Evolutionary conservation across 2,888 invertebrate genomes (phyloP).

Genomic region (Luperina testacea): DNA sequence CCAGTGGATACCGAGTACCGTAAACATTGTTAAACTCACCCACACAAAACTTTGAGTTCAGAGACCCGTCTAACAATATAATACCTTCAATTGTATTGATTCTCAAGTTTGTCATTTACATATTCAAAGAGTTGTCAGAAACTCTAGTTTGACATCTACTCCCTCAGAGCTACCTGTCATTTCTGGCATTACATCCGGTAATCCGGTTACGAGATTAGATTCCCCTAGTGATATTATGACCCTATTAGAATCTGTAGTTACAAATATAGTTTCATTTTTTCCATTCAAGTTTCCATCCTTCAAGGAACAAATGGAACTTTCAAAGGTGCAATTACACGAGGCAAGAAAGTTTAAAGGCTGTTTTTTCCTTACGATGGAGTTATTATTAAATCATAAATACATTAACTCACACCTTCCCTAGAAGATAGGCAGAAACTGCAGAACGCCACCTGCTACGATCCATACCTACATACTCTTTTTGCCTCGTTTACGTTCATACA

Average conservation of each 20-base stretch:
- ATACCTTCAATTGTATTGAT: constrained; percentile 9
- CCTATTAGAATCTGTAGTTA: not conserved
- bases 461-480: too few species aligned
- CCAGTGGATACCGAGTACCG: not conserved
- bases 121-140: constrained; percentile 4
- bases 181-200: not conserved
- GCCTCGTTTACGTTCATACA: too few species aligned
- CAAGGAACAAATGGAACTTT: not conserved
- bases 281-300: not conserved
- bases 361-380: not conserved
- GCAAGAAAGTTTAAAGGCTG: not conserved
- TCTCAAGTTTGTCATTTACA: not conserved
- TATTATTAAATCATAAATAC: not conserved
- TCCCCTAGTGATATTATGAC: not conserved
- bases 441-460: too few species aligned
- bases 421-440: too few species aligned
- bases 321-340: not conserved
- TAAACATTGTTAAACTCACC: not conserved
- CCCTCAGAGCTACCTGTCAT: not conserved
- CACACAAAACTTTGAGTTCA: constrained; percentile 18
- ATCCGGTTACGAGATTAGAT: not conserved
- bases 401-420: too few species aligned
- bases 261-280: not conserved
- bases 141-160: not conserved
- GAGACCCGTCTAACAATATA: not conserved